Percentiles rank a stretch among this genome's conserved stretches.
Evolutionary conservation across 2,797 vertebrate species (phyloP).

Genomic region (Gobio occitaniae): DNA sequence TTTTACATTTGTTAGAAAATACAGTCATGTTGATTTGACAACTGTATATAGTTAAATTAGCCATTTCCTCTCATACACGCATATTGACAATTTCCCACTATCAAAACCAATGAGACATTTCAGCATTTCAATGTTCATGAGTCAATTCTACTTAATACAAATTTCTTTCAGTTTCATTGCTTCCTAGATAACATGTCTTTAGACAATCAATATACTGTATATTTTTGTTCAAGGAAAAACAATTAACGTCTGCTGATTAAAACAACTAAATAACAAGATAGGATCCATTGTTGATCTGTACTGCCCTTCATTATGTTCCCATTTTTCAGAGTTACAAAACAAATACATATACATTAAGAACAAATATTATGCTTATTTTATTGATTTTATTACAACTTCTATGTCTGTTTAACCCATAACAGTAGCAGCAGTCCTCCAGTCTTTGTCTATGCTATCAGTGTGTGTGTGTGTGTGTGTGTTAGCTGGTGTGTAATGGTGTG

Average conservation of each 20-base stretch:
- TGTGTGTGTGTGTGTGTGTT: slow-evolving; percentile 55
- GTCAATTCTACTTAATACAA: neutral
- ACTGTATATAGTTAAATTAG: neutral
- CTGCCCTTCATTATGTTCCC: neutral
- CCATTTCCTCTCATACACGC: neutral
- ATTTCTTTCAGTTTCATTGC: neutral
- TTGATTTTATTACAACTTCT: neutral
- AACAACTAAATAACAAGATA: neutral
- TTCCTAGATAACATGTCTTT: neutral
- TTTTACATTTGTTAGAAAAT: neutral
- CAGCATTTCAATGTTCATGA: too few species aligned
- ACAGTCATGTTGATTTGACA: neutral
- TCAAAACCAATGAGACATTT: neutral
- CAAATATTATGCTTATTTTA: neutral
- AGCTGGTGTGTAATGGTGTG: slow-evolving; percentile 32
- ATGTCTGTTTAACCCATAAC: slow-evolving; percentile 6
- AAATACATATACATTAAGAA: neutral
- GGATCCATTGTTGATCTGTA: neutral
- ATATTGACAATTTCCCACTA: neutral
- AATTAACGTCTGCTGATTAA: neutral
- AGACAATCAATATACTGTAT: neutral
- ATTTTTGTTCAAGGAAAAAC: neutral
- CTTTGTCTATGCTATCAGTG: slow-evolving; percentile 26
- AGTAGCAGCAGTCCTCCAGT: neutral
- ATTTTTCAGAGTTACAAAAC: slow-evolving; percentile 1